Conservation (phyloP, 1,140 invertebrate genomes). For the Rhagoletis zephyria region DNA sequence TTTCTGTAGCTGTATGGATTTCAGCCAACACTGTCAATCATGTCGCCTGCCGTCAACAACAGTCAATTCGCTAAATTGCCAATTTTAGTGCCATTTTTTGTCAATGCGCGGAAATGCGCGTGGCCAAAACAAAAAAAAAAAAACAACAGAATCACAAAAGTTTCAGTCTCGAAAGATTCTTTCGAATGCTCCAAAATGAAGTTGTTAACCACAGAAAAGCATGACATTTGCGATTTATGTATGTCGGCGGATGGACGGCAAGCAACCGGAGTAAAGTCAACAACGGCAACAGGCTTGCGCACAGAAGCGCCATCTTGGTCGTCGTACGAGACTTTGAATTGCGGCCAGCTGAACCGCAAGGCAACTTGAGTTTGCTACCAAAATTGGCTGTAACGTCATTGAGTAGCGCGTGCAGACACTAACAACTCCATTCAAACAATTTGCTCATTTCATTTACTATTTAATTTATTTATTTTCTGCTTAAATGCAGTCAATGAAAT, state of each 20-base stretch:
- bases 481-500: background rate
- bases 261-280: background rate
- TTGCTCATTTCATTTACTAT: background rate
- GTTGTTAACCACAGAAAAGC: conserved; percentile 23
- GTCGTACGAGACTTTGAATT: background rate
- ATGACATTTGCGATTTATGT: conserved; percentile 22
- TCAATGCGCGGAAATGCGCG: background rate
- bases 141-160: background rate
- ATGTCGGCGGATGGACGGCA: background rate
- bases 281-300: background rate
- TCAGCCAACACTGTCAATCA: background rate
- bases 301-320: background rate
- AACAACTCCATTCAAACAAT: background rate
- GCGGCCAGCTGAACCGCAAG: background rate
- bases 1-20: background rate
- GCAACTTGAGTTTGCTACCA: conserved; percentile 11
- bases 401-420: conserved; percentile 24
- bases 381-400: conserved; percentile 10
- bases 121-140: background rate
- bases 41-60: background rate
- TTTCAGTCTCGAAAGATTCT: background rate
- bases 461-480: background rate
- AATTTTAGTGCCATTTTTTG: conserved; percentile 18
- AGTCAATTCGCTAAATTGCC: conserved; percentile 7
- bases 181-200: background rate